These are phyloP conservation scores for Tympanoctomys barrerae DNA, from an alignment of 2,797 vertebrate species.

Conservation along the genomic window DNA sequence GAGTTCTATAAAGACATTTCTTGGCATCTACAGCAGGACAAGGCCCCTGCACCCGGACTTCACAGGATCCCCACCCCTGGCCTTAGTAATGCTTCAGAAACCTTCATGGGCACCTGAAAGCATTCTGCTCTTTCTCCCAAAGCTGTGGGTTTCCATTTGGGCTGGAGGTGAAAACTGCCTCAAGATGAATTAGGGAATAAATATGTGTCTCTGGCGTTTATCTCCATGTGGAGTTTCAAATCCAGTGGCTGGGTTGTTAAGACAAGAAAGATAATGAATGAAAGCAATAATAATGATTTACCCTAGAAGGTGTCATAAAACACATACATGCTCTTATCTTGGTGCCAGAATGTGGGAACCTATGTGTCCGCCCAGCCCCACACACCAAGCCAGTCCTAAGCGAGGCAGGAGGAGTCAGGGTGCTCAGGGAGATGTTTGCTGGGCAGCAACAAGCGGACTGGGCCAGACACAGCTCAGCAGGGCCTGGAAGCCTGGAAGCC, in stretches of 20 bases:
- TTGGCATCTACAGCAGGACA: constrained; percentile 32
- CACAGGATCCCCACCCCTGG: neutral
- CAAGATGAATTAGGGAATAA: neutral
- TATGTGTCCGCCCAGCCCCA: neutral
- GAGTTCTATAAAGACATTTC: constrained; percentile 59
- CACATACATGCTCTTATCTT: neutral
- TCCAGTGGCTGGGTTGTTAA: neutral
- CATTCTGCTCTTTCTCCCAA: neutral
- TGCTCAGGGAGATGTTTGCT: fast-evolving
- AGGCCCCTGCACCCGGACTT: neutral
- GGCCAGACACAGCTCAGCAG: neutral
- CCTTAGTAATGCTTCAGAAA: neutral
- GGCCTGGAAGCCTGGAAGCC: fast-evolving
- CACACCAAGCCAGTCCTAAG: no score
- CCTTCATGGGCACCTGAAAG: neutral
- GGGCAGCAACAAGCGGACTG: fast-evolving
- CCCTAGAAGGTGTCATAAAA: neutral
- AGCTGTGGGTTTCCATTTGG: neutral
- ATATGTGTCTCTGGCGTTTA: neutral
- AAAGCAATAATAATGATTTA: neutral
- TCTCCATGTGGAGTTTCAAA: neutral
- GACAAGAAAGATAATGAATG: neutral
- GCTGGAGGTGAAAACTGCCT: neutral
- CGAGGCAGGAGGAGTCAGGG: neutral
- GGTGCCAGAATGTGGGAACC: neutral